A percentile compares a stretch with the other conserved stretches of the same genome.
Conservation (phyloP, 2,797 vertebrate species). For the Cottoperca gobio region DNA sequence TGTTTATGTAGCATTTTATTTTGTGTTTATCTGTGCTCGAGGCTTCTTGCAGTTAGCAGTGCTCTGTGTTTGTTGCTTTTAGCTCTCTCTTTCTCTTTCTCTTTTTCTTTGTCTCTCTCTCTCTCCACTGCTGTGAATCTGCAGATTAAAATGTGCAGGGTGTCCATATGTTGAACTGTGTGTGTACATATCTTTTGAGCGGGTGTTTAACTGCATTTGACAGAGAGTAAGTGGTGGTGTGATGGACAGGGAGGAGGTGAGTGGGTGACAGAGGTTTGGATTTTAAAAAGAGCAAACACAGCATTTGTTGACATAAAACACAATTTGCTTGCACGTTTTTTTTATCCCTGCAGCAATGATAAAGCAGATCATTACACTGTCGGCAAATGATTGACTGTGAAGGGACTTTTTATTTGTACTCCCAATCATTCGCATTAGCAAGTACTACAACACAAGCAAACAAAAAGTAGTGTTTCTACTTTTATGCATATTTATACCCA, state of each 20-base stretch:
- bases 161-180: slow-evolving; percentile 44
- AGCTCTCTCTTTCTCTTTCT: slow-evolving; percentile 50
- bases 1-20: slow-evolving; percentile 41
- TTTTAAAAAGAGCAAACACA: slow-evolving; percentile 50
- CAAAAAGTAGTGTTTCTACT: background rate
- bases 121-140: slow-evolving; percentile 40
- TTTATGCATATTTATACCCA: background rate
- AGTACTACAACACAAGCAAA: slow-evolving; percentile 5
- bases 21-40: slow-evolving; percentile 60
- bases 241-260: slow-evolving; percentile 15
- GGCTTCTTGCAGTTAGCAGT: slow-evolving; percentile 60
- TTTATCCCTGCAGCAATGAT: slow-evolving; percentile 24
- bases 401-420: slow-evolving; percentile 3
- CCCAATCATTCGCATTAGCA: slow-evolving; percentile 43
- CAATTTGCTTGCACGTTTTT: slow-evolving; percentile 24
- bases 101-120: slow-evolving; percentile 12
- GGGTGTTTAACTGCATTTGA: slow-evolving; percentile 24
- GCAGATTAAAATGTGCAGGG: slow-evolving; percentile 49
- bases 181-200: slow-evolving; percentile 9
- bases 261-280: slow-evolving; percentile 26
- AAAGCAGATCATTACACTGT: slow-evolving; percentile 30
- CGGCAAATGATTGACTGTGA: slow-evolving; percentile 7
- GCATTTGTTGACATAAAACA: slow-evolving; percentile 33
- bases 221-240: background rate
- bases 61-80: slow-evolving; percentile 68